Evolutionary conservation across 2,888 invertebrate genomes (phyloP), one percentile per base, ranked within the genome.

Genomic region (Celastrina argiolus): DNA sequence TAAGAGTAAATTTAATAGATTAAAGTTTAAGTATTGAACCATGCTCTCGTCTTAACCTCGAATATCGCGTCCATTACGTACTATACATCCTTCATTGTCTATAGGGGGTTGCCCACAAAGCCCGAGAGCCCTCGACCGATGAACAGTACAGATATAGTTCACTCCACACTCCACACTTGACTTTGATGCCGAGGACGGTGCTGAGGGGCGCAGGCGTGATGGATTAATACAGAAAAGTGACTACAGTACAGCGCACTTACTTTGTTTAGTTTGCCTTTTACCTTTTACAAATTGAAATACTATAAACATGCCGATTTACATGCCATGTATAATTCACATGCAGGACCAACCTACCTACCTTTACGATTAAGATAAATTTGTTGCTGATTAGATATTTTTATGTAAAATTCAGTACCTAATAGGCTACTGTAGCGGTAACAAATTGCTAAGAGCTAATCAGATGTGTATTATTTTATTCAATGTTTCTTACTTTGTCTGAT

Each of bases 121-220:
- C 36, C 36, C 39, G 36, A 61, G 61, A 14, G 61, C 61, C 22
- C 36, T 61, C 39, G 36, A 58, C 34, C 39, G 61, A 34, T 36
- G 61, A 61, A 36, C 39, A 39, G 61, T 14, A 36, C 61, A 61
- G 61, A 61, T 61, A 61, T 61, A 61, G 61, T 61, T 39, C 22
- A 61, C 34, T 59, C 59, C 34, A 18, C 59, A n/a, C n/a, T n/a
- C 31, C 31, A 31, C 31, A 22, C 61, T 61, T 39, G 61, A 61
- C 61, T 61, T 61, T 61, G 61, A 39, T 61, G 39, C 18, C 36
- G 16, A n/a, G 61, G 36, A 8, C 18, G 18, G 34, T 16, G 18
- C 39, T 12, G 31, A 58, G 31, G 31, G n/a, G n/a, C n/a, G n/a
- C n/a, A n/a, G n/a, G 36, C 39, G 61, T 61, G 36, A 61, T 39